These are phyloP conservation scores for Petromus typicus DNA, from an alignment of 2,113 vertebrate genomes.

Conservation along the genomic window DNA sequence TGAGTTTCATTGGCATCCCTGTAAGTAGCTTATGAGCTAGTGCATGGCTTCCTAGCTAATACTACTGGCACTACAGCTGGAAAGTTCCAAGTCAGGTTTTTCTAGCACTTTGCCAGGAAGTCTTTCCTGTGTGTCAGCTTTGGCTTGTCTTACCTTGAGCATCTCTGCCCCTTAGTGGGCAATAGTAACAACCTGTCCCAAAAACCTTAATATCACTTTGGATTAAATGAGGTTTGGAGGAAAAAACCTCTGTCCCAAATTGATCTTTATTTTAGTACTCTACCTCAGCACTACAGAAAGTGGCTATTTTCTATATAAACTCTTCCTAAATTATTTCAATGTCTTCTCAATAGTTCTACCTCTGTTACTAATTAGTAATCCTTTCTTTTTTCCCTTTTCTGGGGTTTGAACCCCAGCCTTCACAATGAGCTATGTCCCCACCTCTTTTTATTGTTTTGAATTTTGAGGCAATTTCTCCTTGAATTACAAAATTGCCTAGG, in stretches of 20 bases:
- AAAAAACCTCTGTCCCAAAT: neutral
- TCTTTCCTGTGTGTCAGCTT: neutral
- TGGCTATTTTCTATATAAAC: neutral
- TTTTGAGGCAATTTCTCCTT: neutral
- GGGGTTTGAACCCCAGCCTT: neutral
- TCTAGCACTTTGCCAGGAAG: neutral
- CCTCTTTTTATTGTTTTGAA: neutral
- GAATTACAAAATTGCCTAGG: neutral
- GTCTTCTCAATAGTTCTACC: neutral
- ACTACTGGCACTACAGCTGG: neutral
- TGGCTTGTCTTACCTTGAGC: neutral
- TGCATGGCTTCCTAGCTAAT: constrained; percentile 17
- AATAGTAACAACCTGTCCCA: neutral
- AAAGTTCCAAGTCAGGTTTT: neutral
- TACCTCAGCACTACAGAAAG: neutral
- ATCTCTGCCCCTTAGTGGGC: neutral
- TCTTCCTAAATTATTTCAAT: neutral
- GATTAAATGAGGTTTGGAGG: neutral
- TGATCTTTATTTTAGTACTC: neutral
- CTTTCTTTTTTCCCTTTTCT: neutral
- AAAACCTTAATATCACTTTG: neutral
- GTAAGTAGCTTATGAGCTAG: neutral
- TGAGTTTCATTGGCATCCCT: neutral
- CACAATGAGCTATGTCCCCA: neutral
- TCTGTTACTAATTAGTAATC: neutral